Percentiles rank a stretch among this genome's conserved stretches.
These are phyloP conservation scores for Orius insidiosus DNA, from an alignment of 1,140 invertebrate genomes.

Conservation along the genomic window DNA sequence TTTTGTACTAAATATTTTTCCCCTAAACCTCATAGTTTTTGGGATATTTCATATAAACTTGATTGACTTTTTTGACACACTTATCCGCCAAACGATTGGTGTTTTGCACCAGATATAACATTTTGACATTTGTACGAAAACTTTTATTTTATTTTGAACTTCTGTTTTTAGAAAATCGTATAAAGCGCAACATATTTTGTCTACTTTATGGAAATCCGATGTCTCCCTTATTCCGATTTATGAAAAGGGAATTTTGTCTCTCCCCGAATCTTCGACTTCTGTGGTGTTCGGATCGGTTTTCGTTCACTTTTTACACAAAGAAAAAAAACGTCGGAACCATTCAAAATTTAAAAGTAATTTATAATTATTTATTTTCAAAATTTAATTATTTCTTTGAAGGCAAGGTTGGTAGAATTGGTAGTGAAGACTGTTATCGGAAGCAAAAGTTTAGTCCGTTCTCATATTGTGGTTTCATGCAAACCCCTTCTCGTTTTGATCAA, in stretches of 20 bases:
- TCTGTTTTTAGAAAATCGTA: background rate
- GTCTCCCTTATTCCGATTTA: conserved; percentile 12
- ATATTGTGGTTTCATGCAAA: conserved; percentile 43
- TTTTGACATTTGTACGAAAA: too few relatives aligned
- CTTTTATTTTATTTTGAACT: too few relatives aligned
- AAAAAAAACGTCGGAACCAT: conserved; percentile 24
- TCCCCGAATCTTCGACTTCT: conserved; percentile 23
- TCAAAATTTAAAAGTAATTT: conserved; percentile 18
- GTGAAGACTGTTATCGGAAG: conserved; percentile 65
- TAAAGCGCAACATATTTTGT: conserved; percentile 40
- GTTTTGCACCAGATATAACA: too few relatives aligned
- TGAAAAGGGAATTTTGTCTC: conserved; percentile 20
- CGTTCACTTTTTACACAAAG: conserved; percentile 25
- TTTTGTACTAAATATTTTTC: too few relatives aligned
- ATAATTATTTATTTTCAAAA: conserved; percentile 9
- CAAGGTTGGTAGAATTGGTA: conserved; percentile 49
- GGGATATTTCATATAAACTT: too few relatives aligned
- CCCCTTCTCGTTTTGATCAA: conserved; percentile 45
- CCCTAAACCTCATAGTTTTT: too few relatives aligned
- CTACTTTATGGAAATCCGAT: conserved; percentile 23
- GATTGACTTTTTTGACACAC: too few relatives aligned
- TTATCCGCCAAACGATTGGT: too few relatives aligned
- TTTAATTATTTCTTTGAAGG: conserved; percentile 27
- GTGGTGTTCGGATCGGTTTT: conserved; percentile 24
- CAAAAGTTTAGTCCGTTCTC: conserved; percentile 55